Evolutionary conservation across 2,888 invertebrate species (phyloP), one percentile per base, ranked within the genome.

Genomic region (Nebria brevicollis): DNA sequence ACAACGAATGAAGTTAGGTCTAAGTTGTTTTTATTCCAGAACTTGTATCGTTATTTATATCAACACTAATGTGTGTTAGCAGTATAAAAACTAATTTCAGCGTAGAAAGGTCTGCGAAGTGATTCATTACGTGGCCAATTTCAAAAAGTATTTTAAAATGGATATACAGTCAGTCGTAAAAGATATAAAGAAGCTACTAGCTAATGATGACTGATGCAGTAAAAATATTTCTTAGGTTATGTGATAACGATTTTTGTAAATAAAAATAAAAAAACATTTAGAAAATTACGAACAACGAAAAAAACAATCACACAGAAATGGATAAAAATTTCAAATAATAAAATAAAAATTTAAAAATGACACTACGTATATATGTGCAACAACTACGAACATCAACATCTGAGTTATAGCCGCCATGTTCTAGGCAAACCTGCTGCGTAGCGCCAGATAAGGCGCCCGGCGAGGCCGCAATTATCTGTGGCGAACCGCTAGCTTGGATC

Each of bases 371-470:
- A 43, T 80, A 80, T 68, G 42, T 75, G 76, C 75, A 72, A 76
- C 81, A 89, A 85, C 86, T 90, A 91, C 93, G 90, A 93, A 94
- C 94, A 92, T 94, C 94, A 88, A 94, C 94, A 88, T 94, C 94
- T 92, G 93, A 87, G 93, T 92, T 93, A 94, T 93, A 91, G 87
- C 89, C 89, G 83, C 88, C 88, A 85, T 94, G 93, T 89, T 94
- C 94, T 90, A 94, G 93, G 94, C 94, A 94, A 90, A 94, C 94
- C 92, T 94, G 94, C 87, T 93, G 92, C 84, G 92, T 90, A 76
- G 89, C 87, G 84, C 88, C 89, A 82, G 89, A 89, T 76, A 89
- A 84, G 84, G 88, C 89, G 85, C 89, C 89, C 83, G 92, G 90
- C 85, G 92, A 92, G 74, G 91, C 89, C 83, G 89, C 88, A 83